Percentiles rank a stretch among this genome's conserved stretches.
Conservation (phyloP, 2,113 vertebrate genomes). For the Nerophis ophidion region DNA sequence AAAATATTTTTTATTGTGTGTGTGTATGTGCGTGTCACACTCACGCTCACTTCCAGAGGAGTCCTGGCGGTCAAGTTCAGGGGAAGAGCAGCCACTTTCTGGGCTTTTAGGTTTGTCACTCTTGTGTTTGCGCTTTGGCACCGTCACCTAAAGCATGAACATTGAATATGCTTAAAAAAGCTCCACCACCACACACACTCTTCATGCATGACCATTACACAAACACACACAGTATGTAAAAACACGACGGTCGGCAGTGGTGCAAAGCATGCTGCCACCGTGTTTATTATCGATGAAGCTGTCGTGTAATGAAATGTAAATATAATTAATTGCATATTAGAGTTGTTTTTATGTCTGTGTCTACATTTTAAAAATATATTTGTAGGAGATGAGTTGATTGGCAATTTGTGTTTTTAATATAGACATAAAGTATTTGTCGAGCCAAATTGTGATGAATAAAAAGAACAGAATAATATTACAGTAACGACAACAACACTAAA, state of each 20-base stretch:
- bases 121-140: slow-evolving; percentile 90
- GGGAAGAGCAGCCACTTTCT: slow-evolving; percentile 90
- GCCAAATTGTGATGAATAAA: no score
- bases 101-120: slow-evolving; percentile 80
- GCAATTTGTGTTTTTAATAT: no score
- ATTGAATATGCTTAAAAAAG: background rate
- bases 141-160: slow-evolving; percentile 76
- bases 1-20: background rate
- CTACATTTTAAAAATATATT: no score
- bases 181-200: background rate
- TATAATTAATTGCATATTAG: no score
- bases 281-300: background rate
- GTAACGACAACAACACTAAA: no score
- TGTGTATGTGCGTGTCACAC: slow-evolving; percentile 1
- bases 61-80: slow-evolving; percentile 90
- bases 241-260: background rate
- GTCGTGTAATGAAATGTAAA: no score
- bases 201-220: background rate
- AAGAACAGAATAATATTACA: no score
- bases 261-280: slow-evolving; percentile 25
- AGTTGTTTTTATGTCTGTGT: no score
- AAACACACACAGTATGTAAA: background rate
- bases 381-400: no score
- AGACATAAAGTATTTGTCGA: no score
- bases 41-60: slow-evolving; percentile 95